Evolutionary conservation across 2,113 vertebrate genomes (phyloP).

Genomic region (Catharus minimus): DNA sequence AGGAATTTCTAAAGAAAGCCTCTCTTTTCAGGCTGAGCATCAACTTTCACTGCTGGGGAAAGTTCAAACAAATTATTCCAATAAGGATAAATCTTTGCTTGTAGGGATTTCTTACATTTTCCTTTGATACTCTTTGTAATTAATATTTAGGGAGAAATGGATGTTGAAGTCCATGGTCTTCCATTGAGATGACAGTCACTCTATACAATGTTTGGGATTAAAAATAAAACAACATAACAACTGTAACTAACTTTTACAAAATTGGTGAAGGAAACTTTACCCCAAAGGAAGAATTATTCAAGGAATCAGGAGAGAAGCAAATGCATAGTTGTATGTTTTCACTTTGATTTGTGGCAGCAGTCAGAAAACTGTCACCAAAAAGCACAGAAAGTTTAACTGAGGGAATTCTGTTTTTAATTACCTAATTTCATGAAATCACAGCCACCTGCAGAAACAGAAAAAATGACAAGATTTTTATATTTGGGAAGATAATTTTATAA

Average conservation of each 20-base stretch:
- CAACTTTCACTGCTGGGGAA: background rate
- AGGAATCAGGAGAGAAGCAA: background rate
- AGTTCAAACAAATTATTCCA: background rate
- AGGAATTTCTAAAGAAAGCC: background rate
- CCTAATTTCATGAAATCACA: background rate
- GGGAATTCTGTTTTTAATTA: background rate
- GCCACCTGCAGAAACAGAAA: background rate
- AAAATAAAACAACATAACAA: background rate
- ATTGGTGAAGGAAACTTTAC: background rate
- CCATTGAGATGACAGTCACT: background rate
- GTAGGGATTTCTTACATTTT: background rate
- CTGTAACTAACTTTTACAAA: background rate
- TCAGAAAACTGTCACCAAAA: background rate
- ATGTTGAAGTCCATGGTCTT: background rate
- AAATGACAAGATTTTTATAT: background rate
- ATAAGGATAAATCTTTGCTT: background rate
- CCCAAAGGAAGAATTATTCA: background rate
- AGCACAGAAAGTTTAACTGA: background rate
- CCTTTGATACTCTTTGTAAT: background rate
- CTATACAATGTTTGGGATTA: background rate
- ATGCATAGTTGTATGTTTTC: background rate
- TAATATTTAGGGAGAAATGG: background rate
- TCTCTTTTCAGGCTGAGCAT: background rate
- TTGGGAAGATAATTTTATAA: background rate
- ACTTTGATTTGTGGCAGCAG: background rate